A percentile compares a stretch with the other conserved stretches of the same genome.
phyloP scores from a whole-genome alignment of 1,140 invertebrate genomes.

The Agrilus planipennis region DNA sequence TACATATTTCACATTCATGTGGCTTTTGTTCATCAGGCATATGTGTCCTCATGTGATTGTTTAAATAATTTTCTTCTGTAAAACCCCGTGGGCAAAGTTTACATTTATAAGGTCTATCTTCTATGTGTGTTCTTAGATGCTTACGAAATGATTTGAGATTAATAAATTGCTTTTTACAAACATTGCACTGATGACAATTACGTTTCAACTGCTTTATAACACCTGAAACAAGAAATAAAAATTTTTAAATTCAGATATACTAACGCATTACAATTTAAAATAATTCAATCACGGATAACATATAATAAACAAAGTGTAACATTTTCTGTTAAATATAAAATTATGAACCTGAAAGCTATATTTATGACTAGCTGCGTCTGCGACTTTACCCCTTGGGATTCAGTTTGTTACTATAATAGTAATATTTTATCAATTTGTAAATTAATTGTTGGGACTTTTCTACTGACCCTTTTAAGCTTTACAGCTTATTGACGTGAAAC shows the following conservation, averaged over 20 bases:
- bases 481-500: too few relatives aligned
- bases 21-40: constrained; percentile 47
- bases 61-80: constrained; percentile 40
- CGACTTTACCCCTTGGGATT: too few relatives aligned
- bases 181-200: constrained; percentile 58
- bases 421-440: too few relatives aligned
- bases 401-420: too few relatives aligned
- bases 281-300: too few relatives aligned
- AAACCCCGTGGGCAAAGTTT: constrained; percentile 66
- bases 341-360: too few relatives aligned
- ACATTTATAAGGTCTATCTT: constrained; percentile 95
- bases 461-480: too few relatives aligned
- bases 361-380: too few relatives aligned
- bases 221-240: neutral
- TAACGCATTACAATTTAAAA: too few relatives aligned
- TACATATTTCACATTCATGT: constrained; percentile 47
- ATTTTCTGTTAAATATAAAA: too few relatives aligned
- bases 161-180: constrained; percentile 93
- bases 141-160: constrained; percentile 97
- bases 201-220: constrained; percentile 23
- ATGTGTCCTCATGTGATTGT: constrained; percentile 49
- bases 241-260: neutral
- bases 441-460: too few relatives aligned
- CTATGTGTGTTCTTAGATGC: constrained; percentile 95
- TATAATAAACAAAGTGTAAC: too few relatives aligned